Evolutionary conservation across 2,113 vertebrate species (phyloP), one percentile per base, ranked within the genome.

Genomic region (Actinemys pallida): DNA sequence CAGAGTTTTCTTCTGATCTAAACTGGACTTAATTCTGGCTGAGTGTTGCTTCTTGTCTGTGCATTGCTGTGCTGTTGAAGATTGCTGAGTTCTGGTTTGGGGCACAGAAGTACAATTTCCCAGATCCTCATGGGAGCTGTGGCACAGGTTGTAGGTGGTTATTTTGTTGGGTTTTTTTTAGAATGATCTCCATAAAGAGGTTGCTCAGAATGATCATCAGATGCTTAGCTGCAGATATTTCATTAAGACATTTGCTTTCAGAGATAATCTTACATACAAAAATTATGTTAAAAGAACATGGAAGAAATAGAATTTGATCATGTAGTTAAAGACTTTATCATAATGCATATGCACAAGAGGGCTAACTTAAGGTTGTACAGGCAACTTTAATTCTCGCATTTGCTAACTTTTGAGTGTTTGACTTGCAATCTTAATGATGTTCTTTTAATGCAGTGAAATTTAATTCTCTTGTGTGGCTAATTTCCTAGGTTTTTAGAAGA

Each of bases 21-120:
- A 90, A 82, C 1, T 27, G 90, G 65, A 76, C 3, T 49, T 65
- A 0, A 35, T 31, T 78, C 52, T 62, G 72, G 52, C 8, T 24
- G 84, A 8, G 29, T 89, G 29, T 4, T 84, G 1, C 4, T 92
- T 83, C 31, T 88, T 91, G 5, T 47, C 13, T 78, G 75, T 47
- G 24, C 59, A 62, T 62, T 31, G 59, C 29, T 62, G 29, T 62
- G 59, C 59, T 62, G 27, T 62, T 62, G 59, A 62, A 62, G 59
- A 62, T 62, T 62, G 59, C 29, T 31, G 22, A 75, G 10, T 2
- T 69, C 86, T 42, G 27, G 50, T 84, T 90, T 12, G 87, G 4
- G 57, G 1, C 11, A 17, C 3, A 69, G 27, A 75, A 1, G 1
- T 59, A 57, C 2, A 1, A 50, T 83, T 81, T 2, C 84, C 11